These are phyloP conservation scores for Psophia crepitans DNA, from an alignment of 2,113 vertebrate species.

Conservation along the genomic window DNA sequence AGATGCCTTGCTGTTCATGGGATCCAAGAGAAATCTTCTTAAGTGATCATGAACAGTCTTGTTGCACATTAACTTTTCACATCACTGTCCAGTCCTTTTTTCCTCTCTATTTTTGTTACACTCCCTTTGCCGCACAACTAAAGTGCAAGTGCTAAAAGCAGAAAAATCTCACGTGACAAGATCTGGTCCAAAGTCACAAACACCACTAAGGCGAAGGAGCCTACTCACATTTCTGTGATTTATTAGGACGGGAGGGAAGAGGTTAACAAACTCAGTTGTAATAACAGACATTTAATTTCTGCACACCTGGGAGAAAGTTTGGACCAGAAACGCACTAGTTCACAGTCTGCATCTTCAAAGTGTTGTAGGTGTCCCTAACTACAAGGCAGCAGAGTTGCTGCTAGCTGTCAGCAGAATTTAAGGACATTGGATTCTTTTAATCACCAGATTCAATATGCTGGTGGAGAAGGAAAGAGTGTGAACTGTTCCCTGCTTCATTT, in stretches of 20 bases:
- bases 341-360: background rate
- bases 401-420: background rate
- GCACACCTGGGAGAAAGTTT: background rate
- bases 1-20: background rate
- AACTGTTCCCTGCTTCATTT: background rate
- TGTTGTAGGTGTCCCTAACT: background rate
- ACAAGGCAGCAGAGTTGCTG: background rate
- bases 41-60: background rate
- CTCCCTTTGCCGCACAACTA: background rate
- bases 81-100: background rate
- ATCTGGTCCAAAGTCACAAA: background rate
- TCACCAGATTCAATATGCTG: background rate
- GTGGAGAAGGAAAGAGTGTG: background rate
- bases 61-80: background rate
- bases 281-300: background rate
- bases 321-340: background rate
- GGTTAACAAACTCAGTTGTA: background rate
- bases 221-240: background rate
- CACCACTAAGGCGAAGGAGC: background rate
- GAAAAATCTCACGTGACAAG: background rate
- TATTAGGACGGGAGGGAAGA: background rate
- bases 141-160: background rate
- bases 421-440: background rate
- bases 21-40: background rate
- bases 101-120: background rate